Evolutionary conservation across 2,888 invertebrate species (phyloP), one percentile per base, ranked within the genome.

Genomic region (Zele albiditarsus): DNA sequence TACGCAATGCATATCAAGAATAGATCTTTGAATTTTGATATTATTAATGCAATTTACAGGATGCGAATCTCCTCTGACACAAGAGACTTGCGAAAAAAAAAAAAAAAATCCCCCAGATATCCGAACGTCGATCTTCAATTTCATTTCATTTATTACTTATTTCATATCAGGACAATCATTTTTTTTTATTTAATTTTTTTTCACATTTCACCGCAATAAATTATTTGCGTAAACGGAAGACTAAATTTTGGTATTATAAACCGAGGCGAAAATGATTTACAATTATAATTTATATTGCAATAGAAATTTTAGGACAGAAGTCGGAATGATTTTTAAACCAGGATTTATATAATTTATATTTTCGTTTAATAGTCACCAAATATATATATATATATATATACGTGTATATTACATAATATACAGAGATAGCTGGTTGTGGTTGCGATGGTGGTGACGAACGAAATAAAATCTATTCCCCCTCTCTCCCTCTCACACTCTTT

Each of bases 11-110:
- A 60, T 69, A 31, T 23, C 67, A 27, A 49, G 63, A 66, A 74
- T 70, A 75, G 71, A 74, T 74, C 67, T 28, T 20, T 53, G 38
- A 60, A 69, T 33, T 63, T 49, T 53, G 65, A 65, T 72, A 65
- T 33, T 60, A 58, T 27, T 49, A 53, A 72, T 72, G 53, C 42
- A 23, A 65, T 71, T 46, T 42, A 12, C 42, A 65, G 65, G 71
- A 72, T 72, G 71, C 33, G 31, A 70, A 70, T 70, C 70, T 53
- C 42, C 25, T 46, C 42, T 46, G 53, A 4, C n/a, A 53, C 8
- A 38, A 25, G 33, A 65, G 33, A 23, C 31, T 65, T 65, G 42
- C 49, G 25, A 72, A 65, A 71, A 71, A 28, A 60, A 28, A 10
- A 20, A 23, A 60, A 53, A 23, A 53, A 53, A 53, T 20, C 53